Evolutionary conservation across 1,140 invertebrate genomes (phyloP).

Genomic region (Eriosoma lanigerum): DNA sequence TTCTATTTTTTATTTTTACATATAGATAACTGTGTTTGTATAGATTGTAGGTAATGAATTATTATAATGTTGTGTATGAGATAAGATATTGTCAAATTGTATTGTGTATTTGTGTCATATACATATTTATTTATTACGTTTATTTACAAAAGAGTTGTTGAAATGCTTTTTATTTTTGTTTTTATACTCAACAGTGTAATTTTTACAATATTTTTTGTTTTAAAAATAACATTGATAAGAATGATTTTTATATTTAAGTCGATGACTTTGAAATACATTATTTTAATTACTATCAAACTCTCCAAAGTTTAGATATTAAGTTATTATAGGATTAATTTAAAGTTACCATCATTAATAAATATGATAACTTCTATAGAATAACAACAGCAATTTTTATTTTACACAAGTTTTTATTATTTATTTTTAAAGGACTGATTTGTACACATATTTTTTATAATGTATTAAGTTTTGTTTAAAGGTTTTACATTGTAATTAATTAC

Average conservation of each 20-base stretch:
- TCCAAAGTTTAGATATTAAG: slow-evolving; percentile 32
- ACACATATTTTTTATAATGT: slow-evolving; percentile 43
- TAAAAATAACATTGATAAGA: not conserved
- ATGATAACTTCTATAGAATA: slow-evolving; percentile 3
- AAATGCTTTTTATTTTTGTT: not conserved
- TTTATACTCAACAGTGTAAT: not conserved
- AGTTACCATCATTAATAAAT: slow-evolving; percentile 33
- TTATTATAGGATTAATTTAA: not conserved
- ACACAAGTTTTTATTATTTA: not conserved
- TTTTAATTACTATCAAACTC: not conserved
- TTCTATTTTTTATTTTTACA: too few species aligned
- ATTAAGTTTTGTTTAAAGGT: slow-evolving; percentile 17
- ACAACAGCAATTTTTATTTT: not conserved
- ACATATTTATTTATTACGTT: not conserved
- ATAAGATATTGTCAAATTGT: too few species aligned
- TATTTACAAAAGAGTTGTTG: not conserved
- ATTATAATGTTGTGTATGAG: too few species aligned
- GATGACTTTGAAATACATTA: not conserved
- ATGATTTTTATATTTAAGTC: not conserved
- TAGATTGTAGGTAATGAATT: too few species aligned
- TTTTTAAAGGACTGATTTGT: slow-evolving; percentile 50
- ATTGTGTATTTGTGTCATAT: not conserved
- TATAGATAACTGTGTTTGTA: too few species aligned
- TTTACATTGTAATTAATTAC: not conserved
- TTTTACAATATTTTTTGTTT: not conserved